phyloP scores from a whole-genome alignment of 1,140 invertebrate genomes.

The Parasteatoda tepidariorum region DNA sequence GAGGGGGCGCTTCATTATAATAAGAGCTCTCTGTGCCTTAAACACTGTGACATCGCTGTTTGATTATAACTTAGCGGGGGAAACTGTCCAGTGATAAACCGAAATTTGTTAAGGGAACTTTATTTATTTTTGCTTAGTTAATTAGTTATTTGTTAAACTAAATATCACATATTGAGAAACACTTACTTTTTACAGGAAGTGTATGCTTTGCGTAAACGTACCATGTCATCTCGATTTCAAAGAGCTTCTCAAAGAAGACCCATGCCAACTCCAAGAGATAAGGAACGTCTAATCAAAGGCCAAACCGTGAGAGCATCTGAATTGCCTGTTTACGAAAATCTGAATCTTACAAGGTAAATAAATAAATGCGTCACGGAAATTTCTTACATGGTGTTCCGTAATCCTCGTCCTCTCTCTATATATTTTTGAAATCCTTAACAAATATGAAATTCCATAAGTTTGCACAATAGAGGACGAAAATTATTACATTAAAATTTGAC shows the following conservation, averaged over 20 bases:
- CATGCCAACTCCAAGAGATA: not conserved
- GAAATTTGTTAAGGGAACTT: no score
- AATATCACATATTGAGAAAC: no score
- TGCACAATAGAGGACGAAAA: not conserved
- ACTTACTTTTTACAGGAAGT: slow-evolving; percentile 28
- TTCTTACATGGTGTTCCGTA: not conserved
- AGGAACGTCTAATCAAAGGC: slow-evolving; percentile 5
- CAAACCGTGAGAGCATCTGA: slow-evolving; percentile 4
- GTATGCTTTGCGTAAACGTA: slow-evolving; percentile 37
- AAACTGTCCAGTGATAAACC: no score
- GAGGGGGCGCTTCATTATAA: no score
- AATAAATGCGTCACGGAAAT: not conserved
- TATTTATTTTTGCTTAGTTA: no score
- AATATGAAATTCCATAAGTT: not conserved
- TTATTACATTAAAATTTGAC: no score
- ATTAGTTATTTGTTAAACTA: no score
- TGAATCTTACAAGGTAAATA: slow-evolving; percentile 25
- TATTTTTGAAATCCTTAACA: not conserved
- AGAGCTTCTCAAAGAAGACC: not conserved
- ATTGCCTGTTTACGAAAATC: slow-evolving; percentile 44
- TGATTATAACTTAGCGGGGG: no score
- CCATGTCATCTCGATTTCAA: slow-evolving; percentile 42
- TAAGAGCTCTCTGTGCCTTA: no score
- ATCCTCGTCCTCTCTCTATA: not conserved
- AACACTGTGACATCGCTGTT: no score